phyloP scores from a whole-genome alignment of 2,797 vertebrate species.

The Melanotaenia trifasciata region DNA sequence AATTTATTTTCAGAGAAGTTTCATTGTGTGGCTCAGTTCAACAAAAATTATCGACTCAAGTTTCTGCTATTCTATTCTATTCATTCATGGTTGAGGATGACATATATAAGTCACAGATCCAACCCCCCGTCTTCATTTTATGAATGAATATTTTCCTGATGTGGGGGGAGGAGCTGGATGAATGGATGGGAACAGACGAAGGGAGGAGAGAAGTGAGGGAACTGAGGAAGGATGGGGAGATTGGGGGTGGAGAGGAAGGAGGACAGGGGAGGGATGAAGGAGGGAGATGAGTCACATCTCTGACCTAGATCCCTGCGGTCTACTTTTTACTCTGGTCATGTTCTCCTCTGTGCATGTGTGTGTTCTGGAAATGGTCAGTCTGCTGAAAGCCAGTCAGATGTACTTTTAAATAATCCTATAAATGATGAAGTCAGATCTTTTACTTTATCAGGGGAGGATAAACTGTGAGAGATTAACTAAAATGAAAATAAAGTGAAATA shows the following conservation, averaged over 20 bases:
- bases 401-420: slow-evolving; percentile 3
- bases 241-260: slow-evolving; percentile 33
- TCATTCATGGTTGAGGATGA: slow-evolving; percentile 38
- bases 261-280: slow-evolving; percentile 36
- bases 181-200: slow-evolving; percentile 43
- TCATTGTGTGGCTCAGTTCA: neutral
- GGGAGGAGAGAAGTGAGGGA: slow-evolving; percentile 37
- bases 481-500: neutral
- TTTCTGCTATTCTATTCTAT: neutral
- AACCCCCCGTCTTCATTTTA: slow-evolving; percentile 38
- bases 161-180: slow-evolving; percentile 56
- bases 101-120: neutral
- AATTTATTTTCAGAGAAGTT: neutral
- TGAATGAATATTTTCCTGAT: slow-evolving; percentile 69
- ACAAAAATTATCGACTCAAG: neutral
- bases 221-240: slow-evolving; percentile 41
- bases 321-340: slow-evolving; percentile 67
- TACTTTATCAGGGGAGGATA: neutral
- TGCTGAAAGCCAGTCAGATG: slow-evolving; percentile 30
- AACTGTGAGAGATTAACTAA: slow-evolving; percentile 9
- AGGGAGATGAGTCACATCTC: slow-evolving; percentile 78
- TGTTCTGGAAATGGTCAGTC: slow-evolving; percentile 25
- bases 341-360: slow-evolving; percentile 39
- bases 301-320: slow-evolving; percentile 74
- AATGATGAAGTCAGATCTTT: neutral